phyloP scores from a whole-genome alignment of 2,113 vertebrate genomes.

The Chlorodrepanis virens region DNA sequence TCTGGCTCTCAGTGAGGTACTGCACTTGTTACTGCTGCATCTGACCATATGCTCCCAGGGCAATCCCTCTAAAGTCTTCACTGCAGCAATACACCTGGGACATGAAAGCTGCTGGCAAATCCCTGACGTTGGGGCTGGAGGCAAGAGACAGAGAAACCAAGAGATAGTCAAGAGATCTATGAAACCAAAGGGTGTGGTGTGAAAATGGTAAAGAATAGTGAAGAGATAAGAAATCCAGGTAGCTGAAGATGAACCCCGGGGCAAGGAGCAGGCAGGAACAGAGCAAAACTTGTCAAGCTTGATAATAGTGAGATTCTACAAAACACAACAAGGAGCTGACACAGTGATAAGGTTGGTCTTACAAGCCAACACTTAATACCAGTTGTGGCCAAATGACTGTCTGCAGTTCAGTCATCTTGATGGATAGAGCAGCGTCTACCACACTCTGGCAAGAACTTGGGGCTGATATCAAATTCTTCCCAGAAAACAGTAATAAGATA shows the following conservation, averaged over 20 bases:
- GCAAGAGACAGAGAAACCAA: neutral
- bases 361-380: neutral
- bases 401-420: neutral
- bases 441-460: neutral
- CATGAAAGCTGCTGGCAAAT: neutral
- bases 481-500: neutral
- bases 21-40: neutral
- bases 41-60: neutral
- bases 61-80: neutral
- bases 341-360: neutral
- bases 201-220: neutral
- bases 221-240: neutral
- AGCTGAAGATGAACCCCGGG: neutral
- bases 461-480: neutral
- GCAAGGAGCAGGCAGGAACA: neutral
- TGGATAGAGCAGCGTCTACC: neutral
- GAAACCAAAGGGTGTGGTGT: neutral
- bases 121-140: neutral
- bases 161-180: neutral
- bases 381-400: neutral
- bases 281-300: neutral
- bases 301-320: neutral
- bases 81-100: neutral
- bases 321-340: neutral
- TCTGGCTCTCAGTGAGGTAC: neutral